Conservation (phyloP, 2,888 invertebrate genomes). For the Apamea monoglypha region DNA sequence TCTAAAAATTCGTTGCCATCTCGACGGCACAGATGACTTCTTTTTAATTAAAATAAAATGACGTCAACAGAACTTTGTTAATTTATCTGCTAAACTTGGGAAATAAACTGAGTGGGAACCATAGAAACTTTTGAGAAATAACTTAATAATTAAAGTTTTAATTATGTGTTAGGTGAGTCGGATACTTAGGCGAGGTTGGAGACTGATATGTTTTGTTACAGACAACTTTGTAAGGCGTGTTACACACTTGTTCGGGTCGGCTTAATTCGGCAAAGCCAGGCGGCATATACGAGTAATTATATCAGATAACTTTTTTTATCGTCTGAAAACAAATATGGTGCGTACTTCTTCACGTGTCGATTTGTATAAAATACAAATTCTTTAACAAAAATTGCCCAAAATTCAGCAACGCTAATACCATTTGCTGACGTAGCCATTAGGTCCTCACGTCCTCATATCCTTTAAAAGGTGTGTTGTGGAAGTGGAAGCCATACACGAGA, state of each 20-base stretch:
- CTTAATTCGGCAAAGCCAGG: too few species aligned
- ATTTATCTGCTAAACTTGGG: conserved; percentile 55
- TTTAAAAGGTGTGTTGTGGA: too few species aligned
- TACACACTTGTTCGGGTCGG: background rate
- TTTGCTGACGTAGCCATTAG: too few species aligned
- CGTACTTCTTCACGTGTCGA: background rate
- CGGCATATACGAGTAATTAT: background rate
- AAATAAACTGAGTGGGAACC: conserved; percentile 41
- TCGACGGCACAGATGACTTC: conserved; percentile 40
- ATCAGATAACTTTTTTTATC: background rate
- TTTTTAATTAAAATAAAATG: conserved; percentile 59
- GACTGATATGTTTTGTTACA: conserved; percentile 9
- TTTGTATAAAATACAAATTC: background rate
- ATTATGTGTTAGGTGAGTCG: conserved; percentile 43
- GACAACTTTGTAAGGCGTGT: background rate
- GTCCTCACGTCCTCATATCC: too few species aligned
- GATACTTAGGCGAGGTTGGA: background rate
- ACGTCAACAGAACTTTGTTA: conserved; percentile 56
- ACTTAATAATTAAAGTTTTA: conserved; percentile 57
- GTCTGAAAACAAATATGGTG: background rate
- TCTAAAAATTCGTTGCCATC: conserved; percentile 23
- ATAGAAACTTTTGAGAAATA: conserved; percentile 47
- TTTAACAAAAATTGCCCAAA: too few species aligned
- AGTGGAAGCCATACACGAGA: too few species aligned
- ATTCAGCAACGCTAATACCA: too few species aligned